Conservation (phyloP, 2,113 vertebrate species). For the Seriola quinqueradiata region DNA sequence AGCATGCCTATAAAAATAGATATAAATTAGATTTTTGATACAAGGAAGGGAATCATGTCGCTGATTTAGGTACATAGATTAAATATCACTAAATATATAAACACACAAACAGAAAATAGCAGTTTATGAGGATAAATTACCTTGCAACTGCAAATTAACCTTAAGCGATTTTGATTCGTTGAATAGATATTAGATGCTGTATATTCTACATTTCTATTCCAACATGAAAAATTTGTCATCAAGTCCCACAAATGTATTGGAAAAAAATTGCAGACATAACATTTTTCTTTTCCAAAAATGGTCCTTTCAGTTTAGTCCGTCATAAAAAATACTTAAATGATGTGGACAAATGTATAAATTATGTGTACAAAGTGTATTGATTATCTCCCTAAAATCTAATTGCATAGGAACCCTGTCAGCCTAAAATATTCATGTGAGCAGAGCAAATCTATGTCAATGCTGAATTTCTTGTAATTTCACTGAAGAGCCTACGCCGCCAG, state of each 20-base stretch:
- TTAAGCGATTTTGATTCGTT: background rate
- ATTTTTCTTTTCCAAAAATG: background rate
- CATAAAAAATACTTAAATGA: background rate
- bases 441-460: background rate
- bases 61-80: too few relatives aligned
- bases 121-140: too few relatives aligned
- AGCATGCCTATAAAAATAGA: too few relatives aligned
- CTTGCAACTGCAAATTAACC: too few relatives aligned
- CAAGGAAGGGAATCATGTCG: too few relatives aligned
- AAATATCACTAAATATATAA: too few relatives aligned
- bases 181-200: background rate
- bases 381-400: background rate
- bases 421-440: constrained; percentile 25
- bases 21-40: too few relatives aligned
- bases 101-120: too few relatives aligned
- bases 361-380: background rate
- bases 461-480: constrained; percentile 28
- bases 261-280: background rate
- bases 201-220: background rate
- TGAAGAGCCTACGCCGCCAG: background rate
- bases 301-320: background rate
- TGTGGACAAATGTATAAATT: background rate
- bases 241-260: background rate
- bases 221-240: background rate
- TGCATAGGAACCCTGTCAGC: background rate